Evolutionary conservation across 1,140 invertebrate genomes (phyloP).

Genomic region (Eriocheir sinensis): DNA sequence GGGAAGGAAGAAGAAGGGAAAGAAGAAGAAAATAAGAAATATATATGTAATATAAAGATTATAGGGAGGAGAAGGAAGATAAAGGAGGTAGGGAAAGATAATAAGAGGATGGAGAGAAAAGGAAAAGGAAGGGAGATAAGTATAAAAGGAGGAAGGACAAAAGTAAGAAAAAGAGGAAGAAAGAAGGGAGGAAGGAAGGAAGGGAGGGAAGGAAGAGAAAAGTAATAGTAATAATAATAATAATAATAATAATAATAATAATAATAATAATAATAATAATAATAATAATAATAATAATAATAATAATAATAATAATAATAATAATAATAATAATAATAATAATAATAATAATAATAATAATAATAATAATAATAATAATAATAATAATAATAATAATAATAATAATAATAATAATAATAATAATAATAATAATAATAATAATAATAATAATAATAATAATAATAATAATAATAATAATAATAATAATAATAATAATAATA

Average conservation of each 20-base stretch:
- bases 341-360: no score
- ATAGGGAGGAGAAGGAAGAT: background rate
- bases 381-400: no score
- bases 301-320: background rate
- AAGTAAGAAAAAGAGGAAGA: background rate
- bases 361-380: no score
- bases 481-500: no score
- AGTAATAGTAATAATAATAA: conserved; percentile 30
- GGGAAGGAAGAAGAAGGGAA: no score
- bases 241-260: conserved; percentile 40
- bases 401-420: no score
- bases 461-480: no score
- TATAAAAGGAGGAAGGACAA: background rate
- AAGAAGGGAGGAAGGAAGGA: background rate
- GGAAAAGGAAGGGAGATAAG: background rate
- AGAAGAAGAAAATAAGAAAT: conserved; percentile 4
- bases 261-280: background rate
- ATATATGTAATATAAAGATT: background rate
- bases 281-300: background rate
- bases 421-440: no score
- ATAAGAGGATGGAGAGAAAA: background rate
- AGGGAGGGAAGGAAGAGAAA: background rate
- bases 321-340: no score
- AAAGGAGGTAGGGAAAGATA: no score
- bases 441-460: no score